Evolutionary conservation across 2,113 vertebrate species (phyloP).

Genomic region (Urocolius indicus): DNA sequence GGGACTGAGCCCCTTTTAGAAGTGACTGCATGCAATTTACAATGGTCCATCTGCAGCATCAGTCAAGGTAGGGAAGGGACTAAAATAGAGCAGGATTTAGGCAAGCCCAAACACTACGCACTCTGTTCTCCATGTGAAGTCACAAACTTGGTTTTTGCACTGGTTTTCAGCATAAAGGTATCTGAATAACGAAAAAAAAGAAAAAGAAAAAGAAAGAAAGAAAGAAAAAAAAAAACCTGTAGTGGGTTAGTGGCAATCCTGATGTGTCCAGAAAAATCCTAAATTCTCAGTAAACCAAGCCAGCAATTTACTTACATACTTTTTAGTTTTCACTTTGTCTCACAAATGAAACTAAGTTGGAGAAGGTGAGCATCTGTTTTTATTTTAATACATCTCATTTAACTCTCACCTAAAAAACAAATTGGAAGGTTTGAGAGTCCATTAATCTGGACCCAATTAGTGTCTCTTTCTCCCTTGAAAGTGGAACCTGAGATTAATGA

Average conservation of each 20-base stretch:
- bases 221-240: not conserved
- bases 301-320: not conserved
- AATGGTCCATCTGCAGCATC: not conserved
- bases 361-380: slow-evolving; percentile 71
- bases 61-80: not conserved
- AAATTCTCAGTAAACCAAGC: not conserved
- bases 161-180: not conserved
- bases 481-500: slow-evolving; percentile 81
- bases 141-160: not conserved
- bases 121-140: not conserved
- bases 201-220: too few species aligned
- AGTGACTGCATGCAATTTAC: not conserved
- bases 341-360: not conserved
- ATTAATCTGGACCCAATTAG: slow-evolving; percentile 81
- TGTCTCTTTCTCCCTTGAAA: slow-evolving; percentile 76
- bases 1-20: not conserved
- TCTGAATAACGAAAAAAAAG: not conserved
- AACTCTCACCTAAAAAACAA: slow-evolving; percentile 75
- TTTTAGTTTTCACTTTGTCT: not conserved
- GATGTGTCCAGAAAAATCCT: not conserved
- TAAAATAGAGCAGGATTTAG: not conserved
- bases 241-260: not conserved
- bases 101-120: not conserved
- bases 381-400: slow-evolving; percentile 75
- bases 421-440: slow-evolving; percentile 78